Evolutionary conservation across 2,888 invertebrate species (phyloP), one percentile per base, ranked within the genome.

Genomic region (Psococerastis gibbosa): DNA sequence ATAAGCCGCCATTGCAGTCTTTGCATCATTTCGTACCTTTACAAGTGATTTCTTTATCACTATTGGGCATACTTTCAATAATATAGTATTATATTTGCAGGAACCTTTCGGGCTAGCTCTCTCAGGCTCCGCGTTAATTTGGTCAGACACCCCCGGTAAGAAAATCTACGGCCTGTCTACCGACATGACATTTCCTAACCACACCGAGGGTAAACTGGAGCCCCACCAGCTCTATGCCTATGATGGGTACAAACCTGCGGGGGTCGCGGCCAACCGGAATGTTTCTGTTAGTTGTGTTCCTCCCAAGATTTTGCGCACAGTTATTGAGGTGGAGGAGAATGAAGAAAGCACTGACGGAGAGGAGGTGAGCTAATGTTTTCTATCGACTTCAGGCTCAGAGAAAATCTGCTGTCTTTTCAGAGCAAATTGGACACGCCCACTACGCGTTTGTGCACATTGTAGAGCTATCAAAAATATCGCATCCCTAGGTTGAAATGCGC

Each of bases 61-160:
- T n/a, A n/a, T n/a, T n/a, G n/a, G n/a, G n/a, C n/a, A n/a, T n/a
- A n/a, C n/a, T n/a, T n/a, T n/a, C n/a, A n/a, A n/a, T n/a, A n/a
- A n/a, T n/a, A n/a, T n/a, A n/a, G n/a, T n/a, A 15, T 35, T 13
- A 20, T 3, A 2, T 27, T 27, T 27, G 27, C 27, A 27, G 27
- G 38, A 38, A 11, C 38, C 38, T 16, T 17, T n/a, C 32, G 27
- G 45, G 33, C 51, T 62, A n/a, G 49, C 38, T 13, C 20, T 22
- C 20, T 15, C 22, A 38, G 22, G n/a, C 11, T 20, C 17, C 38
- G 20, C 6, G 3, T 13, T 38, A 6, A 18, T 20, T 20, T 38
- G 38, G 38, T 20, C 38, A 4, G 38, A 38, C 18, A 38, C 20
- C 17, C 17, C 20, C 8, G 20, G 22, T 5, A 38, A 38, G 22